Base-by-base conservation (phyloP, 2,888 invertebrate genomes). In the Tetheella fluctuosa region DNA sequence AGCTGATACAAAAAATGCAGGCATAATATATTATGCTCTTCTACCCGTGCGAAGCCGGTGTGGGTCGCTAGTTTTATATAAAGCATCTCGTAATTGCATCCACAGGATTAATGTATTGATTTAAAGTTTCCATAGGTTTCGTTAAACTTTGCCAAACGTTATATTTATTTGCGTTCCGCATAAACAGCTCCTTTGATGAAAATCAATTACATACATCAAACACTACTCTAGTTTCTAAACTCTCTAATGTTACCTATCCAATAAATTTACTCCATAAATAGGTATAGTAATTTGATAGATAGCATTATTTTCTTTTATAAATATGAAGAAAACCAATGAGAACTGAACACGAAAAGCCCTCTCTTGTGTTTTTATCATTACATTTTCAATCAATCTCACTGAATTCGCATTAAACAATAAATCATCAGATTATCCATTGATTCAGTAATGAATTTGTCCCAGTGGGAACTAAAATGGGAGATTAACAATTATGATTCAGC, bases 341-440 rank as follows among this genome's bases (percentile, higher is more conserved):
- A 20, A 1, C 10, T 20, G 8, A 20, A 48, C 20, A 48, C 10
- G 17, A 48, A 48, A 42, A 6, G 42, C 6, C 10, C 48, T 48
- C 48, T 48, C 20, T 20, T 20, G 48, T 48, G 42, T 48, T 57
- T 61, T 60, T 64, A 57, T 66, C 64, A 70, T 64, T 62, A 60
- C 54, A 63, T 61, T 64, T 63, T 62, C 57, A 67, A 55, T 42
- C 67, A 61, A 62, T 70, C 57, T 66, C 65, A 64, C 64, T 64
- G 63, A 63, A 60, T 54, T 62, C 57, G 28, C 57, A 59, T 71
- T 63, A 58, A 57, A 68, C 60, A 64, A 70, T 70, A 64, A 65
- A 67, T 65, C 67, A 64, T 62, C 53, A 57, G 63, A 71, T 71
- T 71, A 63, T 60, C 62, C 62, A 64, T 65, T 67, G 52, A 53